Evolutionary conservation across 1,140 invertebrate species (phyloP).

Genomic region (Drosophila biarmipes): DNA sequence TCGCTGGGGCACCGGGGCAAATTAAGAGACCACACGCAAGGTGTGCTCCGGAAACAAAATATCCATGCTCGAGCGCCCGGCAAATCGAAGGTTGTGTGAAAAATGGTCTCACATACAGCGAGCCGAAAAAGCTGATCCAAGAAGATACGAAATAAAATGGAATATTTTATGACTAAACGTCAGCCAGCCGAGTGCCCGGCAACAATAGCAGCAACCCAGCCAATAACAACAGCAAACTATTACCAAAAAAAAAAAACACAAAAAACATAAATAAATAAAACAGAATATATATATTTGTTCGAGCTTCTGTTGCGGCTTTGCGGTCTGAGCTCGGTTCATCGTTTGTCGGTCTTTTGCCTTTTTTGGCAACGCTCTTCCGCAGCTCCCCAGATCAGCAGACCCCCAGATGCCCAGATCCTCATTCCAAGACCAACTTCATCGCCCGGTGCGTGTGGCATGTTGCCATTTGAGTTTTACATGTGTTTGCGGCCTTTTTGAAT

Average conservation of each 20-base stretch:
- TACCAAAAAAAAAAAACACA: conserved; percentile 53
- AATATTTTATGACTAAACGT: conserved; percentile 81
- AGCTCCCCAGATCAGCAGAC: background rate
- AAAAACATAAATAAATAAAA: conserved; percentile 15
- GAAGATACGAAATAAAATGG: conserved; percentile 74
- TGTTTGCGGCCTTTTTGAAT: conserved; percentile 76
- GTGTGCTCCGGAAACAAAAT: conserved; percentile 58
- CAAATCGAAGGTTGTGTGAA: conserved; percentile 72
- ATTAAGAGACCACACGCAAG: conserved; percentile 69
- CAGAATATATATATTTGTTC: conserved; percentile 59
- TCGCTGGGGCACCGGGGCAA: conserved; percentile 37
- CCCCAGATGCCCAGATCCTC: conserved; percentile 12
- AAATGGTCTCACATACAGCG: conserved; percentile 49
- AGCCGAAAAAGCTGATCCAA: conserved; percentile 20
- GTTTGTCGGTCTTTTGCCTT: conserved; percentile 69
- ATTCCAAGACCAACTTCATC: conserved; percentile 41
- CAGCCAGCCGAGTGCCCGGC: conserved; percentile 40
- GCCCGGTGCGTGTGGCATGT: conserved; percentile 76
- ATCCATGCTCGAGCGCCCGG: conserved; percentile 32
- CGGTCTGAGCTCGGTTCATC: conserved; percentile 57
- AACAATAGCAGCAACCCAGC: conserved; percentile 48
- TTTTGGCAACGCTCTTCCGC: conserved; percentile 53
- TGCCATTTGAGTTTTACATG: conserved; percentile 82
- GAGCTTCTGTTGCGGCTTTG: conserved; percentile 80
- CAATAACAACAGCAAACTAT: conserved; percentile 68